phyloP scores from a whole-genome alignment of 2,797 vertebrate genomes.

The Pseudochirops corinnae region DNA sequence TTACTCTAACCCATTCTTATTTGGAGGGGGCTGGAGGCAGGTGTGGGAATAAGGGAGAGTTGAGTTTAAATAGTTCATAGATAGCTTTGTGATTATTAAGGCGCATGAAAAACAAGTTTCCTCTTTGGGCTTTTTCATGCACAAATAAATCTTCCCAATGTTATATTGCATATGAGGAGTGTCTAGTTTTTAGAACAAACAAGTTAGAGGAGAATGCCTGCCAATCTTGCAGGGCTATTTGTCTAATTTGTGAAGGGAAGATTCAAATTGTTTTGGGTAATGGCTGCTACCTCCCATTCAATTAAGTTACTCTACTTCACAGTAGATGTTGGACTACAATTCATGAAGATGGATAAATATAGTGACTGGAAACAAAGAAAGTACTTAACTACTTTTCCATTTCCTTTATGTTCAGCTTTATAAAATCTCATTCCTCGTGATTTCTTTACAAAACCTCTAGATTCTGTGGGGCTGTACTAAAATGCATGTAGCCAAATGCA shows the following conservation, averaged over 20 bases:
- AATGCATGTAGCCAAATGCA: not conserved
- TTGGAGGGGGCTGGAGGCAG: not conserved
- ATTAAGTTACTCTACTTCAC: conserved; percentile 18
- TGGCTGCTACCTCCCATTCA: not conserved
- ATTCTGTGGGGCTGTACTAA: not conserved
- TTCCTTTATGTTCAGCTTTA: conserved; percentile 37
- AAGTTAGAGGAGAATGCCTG: not conserved
- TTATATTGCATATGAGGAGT: not conserved
- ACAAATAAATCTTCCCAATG: not conserved
- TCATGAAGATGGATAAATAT: conserved; percentile 1
- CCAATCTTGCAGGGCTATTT: conserved; percentile 10
- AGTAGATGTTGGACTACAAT: not conserved
- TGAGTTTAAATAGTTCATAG: not conserved
- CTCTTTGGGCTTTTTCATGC: not conserved
- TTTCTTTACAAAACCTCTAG: conserved; percentile 13
- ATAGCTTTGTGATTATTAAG: not conserved
- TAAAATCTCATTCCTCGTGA: not conserved
- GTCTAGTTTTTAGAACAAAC: not conserved
- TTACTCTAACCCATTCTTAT: not conserved
- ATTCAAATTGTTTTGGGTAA: conserved; percentile 23
- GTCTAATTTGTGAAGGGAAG: conserved; percentile 43
- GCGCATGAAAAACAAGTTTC: not conserved
- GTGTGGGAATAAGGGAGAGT: not conserved
- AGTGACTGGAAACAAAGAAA: conserved; percentile 22
- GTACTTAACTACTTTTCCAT: not conserved